These are phyloP conservation scores for Anorthoa munda DNA, from an alignment of 2,888 invertebrate species.

Conservation along the genomic window DNA sequence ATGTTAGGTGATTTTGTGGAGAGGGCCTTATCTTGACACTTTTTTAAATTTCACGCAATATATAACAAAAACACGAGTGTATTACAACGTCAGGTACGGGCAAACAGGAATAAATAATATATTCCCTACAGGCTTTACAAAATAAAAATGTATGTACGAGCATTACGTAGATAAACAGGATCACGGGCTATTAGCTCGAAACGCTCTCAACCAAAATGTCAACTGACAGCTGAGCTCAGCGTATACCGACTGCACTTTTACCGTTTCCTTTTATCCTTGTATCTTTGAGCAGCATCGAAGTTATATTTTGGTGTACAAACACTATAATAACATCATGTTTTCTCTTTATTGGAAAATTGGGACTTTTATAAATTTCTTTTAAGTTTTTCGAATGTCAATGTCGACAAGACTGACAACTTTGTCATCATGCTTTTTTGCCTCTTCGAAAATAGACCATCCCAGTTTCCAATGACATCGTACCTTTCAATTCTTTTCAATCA, in stretches of 20 bases:
- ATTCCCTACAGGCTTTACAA: slow-evolving; percentile 49
- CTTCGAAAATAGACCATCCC: neutral
- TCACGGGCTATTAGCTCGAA: slow-evolving; percentile 60
- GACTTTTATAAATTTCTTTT: neutral
- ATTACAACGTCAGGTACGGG: neutral
- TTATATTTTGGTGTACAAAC: neutral
- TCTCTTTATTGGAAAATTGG: neutral
- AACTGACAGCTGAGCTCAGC: slow-evolving; percentile 46
- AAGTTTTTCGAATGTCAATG: neutral
- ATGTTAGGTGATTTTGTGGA: neutral
- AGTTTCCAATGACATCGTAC: slow-evolving; percentile 18
- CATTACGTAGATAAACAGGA: slow-evolving; percentile 65
- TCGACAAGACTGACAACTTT: neutral
- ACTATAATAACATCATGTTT: neutral
- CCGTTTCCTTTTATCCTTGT: slow-evolving; percentile 5
- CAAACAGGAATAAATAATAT: slow-evolving; percentile 57
- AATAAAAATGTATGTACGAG: slow-evolving; percentile 70
- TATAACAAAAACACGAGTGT: neutral
- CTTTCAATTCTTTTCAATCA: slow-evolving; percentile 55
- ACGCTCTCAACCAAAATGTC: slow-evolving; percentile 60
- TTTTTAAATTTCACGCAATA: neutral
- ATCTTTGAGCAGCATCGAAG: neutral
- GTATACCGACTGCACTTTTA: slow-evolving; percentile 17
- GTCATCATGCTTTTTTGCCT: neutral
- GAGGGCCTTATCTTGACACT: neutral